A percentile compares a stretch with the other conserved stretches of the same genome.
Evolutionary conservation across 2,113 vertebrate genomes (phyloP).

Genomic region (Strix aluco): DNA sequence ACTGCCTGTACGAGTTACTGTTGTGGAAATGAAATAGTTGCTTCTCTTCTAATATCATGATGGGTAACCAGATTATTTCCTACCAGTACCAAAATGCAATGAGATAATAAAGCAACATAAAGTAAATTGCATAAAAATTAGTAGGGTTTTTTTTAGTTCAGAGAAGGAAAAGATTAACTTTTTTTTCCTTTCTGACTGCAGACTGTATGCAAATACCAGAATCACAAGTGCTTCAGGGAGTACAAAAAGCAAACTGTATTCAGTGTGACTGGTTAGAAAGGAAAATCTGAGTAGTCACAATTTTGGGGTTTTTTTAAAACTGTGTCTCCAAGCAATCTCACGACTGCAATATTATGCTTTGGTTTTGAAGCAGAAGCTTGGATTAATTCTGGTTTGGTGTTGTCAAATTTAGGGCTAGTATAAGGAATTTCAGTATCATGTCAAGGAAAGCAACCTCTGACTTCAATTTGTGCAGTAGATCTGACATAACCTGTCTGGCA

Average conservation of each 20-base stretch:
- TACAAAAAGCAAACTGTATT: not conserved
- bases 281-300: slow-evolving; percentile 10
- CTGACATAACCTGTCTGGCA: not conserved
- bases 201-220: not conserved
- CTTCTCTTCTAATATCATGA: not conserved
- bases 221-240: not conserved
- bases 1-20: not conserved
- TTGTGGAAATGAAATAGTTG: not conserved
- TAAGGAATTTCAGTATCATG: not conserved
- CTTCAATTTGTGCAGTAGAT: not conserved
- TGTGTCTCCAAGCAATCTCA: not conserved
- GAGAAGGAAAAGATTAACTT: not conserved
- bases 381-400: not conserved
- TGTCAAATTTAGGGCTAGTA: not conserved
- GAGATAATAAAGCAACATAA: not conserved
- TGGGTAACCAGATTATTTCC: not conserved
- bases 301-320: not conserved
- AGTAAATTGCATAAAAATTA: not conserved
- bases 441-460: not conserved
- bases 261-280: not conserved
- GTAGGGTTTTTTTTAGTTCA: not conserved
- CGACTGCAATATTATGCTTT: not conserved
- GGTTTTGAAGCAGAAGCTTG: not conserved
- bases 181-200: not conserved
- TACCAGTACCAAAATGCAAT: not conserved